These are phyloP conservation scores for Porites lutea DNA, from an alignment of 64 coral and sea anemone species.

Conservation along the genomic window DNA sequence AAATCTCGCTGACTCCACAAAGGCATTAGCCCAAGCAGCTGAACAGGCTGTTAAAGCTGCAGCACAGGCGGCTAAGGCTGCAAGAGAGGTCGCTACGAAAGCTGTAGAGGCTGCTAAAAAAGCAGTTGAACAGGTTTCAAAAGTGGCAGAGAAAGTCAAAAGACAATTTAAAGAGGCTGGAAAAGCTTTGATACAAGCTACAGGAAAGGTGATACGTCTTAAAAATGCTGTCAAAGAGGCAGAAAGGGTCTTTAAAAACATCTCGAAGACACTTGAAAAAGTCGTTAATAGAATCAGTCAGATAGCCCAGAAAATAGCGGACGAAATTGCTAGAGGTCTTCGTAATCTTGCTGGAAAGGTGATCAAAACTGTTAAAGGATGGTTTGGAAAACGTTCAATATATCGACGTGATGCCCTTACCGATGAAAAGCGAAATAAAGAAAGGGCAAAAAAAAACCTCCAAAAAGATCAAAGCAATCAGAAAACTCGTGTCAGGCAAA, in stretches of 20 bases:
- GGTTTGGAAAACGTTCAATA: conserved; percentile 66
- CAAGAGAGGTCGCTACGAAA: conserved; percentile 43
- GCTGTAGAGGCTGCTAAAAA: conserved; percentile 39
- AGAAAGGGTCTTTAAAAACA: conserved; percentile 25
- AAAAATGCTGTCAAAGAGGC: conserved; percentile 56
- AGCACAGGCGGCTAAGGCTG: conserved; percentile 35
- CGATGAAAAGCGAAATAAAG: neutral
- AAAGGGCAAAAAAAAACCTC: conserved; percentile 30
- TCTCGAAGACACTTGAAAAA: conserved; percentile 32
- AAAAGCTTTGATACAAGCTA: conserved; percentile 18
- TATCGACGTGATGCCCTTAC: conserved; percentile 49
- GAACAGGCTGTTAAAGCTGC: neutral
- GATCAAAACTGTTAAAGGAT: conserved; percentile 23
- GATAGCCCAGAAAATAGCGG: conserved; percentile 44
- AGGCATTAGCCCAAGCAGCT: conserved; percentile 17
- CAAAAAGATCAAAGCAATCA: conserved; percentile 52
- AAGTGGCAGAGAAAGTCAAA: conserved; percentile 13
- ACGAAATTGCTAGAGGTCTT: conserved; percentile 70
- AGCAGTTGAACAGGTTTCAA: conserved; percentile 8
- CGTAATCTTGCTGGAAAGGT: conserved; percentile 64
- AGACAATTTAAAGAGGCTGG: conserved; percentile 36
- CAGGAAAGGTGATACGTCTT: conserved; percentile 47
- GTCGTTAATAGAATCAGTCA: conserved; percentile 19
- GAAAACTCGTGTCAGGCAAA: conserved; percentile 32
- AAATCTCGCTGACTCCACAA: conserved; percentile 30